Conservation (phyloP, 2,113 vertebrate species). For the Crotalus viridis region DNA sequence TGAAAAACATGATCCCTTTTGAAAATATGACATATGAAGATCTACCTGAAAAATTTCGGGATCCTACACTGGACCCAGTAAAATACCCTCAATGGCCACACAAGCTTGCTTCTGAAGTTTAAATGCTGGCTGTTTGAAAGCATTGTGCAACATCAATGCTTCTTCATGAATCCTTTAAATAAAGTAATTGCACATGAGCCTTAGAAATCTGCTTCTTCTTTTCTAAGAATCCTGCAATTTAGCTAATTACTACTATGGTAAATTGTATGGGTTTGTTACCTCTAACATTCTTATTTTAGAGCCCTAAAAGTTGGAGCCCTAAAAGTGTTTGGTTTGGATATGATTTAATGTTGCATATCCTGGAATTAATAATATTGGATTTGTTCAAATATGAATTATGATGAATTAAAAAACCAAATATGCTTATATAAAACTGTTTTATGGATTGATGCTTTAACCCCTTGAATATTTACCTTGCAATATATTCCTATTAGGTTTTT, state of each 20-base stretch:
- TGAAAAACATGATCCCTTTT: constrained; percentile 89
- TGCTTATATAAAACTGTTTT: neutral
- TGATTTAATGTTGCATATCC: too few relatives aligned
- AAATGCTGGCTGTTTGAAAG: constrained; percentile 51
- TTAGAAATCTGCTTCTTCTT: neutral
- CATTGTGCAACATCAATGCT: neutral
- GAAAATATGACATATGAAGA: constrained; percentile 94
- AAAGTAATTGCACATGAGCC: constrained; percentile 37
- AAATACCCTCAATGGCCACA: constrained; percentile 92
- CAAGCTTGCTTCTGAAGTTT: constrained; percentile 83
- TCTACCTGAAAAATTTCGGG: constrained; percentile 81
- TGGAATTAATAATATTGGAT: neutral
- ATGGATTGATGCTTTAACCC: neutral
- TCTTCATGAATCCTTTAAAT: constrained; percentile 52
- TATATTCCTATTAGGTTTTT: neutral
- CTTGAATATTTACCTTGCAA: neutral
- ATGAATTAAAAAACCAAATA: neutral
- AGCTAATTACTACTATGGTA: neutral
- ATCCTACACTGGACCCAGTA: constrained; percentile 85
- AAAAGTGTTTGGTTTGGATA: neutral
- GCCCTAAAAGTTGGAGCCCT: neutral
- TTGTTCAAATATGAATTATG: neutral
- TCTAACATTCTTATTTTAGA: neutral
- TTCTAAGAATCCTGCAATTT: neutral
- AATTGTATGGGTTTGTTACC: neutral